Evolutionary conservation across 2,888 invertebrate species (phyloP).

Genomic region (Deroplatys truncata): DNA sequence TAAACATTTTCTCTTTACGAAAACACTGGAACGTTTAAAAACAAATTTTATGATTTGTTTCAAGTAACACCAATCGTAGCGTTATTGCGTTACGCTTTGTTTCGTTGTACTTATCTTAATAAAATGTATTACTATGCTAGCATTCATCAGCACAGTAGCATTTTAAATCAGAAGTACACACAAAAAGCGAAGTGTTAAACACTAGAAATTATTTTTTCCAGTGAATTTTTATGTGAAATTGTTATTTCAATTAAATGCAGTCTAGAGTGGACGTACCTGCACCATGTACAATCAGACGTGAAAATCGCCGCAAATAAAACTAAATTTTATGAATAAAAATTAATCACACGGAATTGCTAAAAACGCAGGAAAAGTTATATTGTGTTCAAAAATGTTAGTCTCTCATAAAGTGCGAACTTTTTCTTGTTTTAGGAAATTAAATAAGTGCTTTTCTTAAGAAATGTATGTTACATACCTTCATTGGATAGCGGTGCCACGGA

Average conservation of each 20-base stretch:
- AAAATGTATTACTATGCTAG: background rate
- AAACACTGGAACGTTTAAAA: background rate
- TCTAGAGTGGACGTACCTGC: background rate
- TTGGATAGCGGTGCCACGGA: slow-evolving; percentile 18
- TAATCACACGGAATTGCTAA: background rate
- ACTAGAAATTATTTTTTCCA: background rate
- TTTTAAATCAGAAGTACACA: background rate
- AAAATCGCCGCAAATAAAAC: slow-evolving; percentile 11
- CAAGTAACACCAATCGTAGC: background rate
- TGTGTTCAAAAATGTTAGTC: background rate
- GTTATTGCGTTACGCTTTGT: background rate
- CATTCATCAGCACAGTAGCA: background rate
- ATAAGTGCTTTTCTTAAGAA: background rate
- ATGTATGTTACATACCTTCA: slow-evolving; percentile 13
- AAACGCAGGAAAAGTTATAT: background rate
- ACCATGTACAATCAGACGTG: background rate
- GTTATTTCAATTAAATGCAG: background rate
- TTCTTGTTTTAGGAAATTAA: background rate
- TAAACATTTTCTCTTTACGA: background rate
- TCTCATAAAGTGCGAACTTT: background rate
- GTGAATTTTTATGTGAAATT: background rate
- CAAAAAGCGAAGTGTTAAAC: background rate
- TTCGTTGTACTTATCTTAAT: background rate
- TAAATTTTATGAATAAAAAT: slow-evolving; percentile 10
- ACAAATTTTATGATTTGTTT: background rate